Base-by-base conservation (phyloP, 2,113 vertebrate species). In the Carollia perspicillata region DNA sequence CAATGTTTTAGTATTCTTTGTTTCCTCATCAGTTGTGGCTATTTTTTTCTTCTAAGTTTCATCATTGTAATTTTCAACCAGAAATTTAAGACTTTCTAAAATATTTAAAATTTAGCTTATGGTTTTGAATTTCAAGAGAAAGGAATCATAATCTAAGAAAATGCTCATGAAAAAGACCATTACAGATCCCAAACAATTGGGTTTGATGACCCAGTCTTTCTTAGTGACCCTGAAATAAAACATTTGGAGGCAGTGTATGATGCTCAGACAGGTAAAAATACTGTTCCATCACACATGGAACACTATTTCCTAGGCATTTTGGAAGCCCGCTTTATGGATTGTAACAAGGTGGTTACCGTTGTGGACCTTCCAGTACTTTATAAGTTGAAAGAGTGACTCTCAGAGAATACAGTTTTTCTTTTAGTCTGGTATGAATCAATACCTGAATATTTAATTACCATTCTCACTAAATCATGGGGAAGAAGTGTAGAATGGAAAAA, bases 391-490 rank as follows among this genome's bases (percentile, higher is more conserved):
- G 83, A 87, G 28, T 96, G 68, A 96, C 42, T 95, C 71, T 94
- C 69, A 72, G 65, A 95, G 68, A 71, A 84, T 79, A 42, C 33
- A 90, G 88, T 90, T 89, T 96, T 95, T 74, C 93, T 95, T 95
- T 89, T 93, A 97, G 75, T 89, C 83, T 95, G 90, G 72, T 88
- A 93, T 90, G 71, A 83, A 93, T 72, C 91, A 96, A 74, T 92
- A 96, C 69, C 84, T 72, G n/a, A 42, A 63, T 97, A 85, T 95
- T 96, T 95, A 96, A 94, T 97, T 95, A 79, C 84, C 90, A 65
- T 98, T 96, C 89, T 98, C 96, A 95, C 35, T 94, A 95, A 98
- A 98, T 98, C 96, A 98, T 98, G 97, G 95, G 81, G 81, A 74
- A 95, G 95, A 93, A 90, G 35, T 95, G 2, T 86, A 94, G 75